Conservation (phyloP, 2,113 vertebrate species). For the Bettongia penicillata region DNA sequence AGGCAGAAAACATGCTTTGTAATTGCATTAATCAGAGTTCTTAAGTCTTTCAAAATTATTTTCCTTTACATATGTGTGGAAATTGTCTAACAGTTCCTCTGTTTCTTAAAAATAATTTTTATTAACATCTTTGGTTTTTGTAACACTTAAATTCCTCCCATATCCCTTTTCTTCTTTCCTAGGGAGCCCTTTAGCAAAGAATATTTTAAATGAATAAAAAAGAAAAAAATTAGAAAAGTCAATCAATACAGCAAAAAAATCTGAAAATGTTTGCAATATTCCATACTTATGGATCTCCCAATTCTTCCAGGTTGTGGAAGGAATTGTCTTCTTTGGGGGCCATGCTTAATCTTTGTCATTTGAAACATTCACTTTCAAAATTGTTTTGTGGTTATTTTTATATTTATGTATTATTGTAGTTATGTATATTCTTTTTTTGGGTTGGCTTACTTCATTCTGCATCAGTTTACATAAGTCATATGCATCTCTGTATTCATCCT, state of each 20-base stretch:
- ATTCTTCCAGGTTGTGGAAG: background rate
- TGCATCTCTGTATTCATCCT: background rate
- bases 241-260: background rate
- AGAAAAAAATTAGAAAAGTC: background rate
- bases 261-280: background rate
- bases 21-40: background rate
- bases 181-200: background rate
- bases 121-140: background rate
- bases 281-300: background rate
- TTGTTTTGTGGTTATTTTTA: background rate
- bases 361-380: background rate
- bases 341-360: background rate
- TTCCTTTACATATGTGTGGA: background rate
- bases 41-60: background rate
- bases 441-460: background rate
- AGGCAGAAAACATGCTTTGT: background rate
- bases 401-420: background rate
- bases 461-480: background rate
- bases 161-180: background rate
- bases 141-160: background rate
- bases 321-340: background rate
- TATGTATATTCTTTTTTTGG: background rate
- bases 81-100: background rate
- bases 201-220: background rate
- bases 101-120: background rate